Evolutionary conservation across 2,888 invertebrate genomes (phyloP).

Genomic region (Plemyria rubiginata): DNA sequence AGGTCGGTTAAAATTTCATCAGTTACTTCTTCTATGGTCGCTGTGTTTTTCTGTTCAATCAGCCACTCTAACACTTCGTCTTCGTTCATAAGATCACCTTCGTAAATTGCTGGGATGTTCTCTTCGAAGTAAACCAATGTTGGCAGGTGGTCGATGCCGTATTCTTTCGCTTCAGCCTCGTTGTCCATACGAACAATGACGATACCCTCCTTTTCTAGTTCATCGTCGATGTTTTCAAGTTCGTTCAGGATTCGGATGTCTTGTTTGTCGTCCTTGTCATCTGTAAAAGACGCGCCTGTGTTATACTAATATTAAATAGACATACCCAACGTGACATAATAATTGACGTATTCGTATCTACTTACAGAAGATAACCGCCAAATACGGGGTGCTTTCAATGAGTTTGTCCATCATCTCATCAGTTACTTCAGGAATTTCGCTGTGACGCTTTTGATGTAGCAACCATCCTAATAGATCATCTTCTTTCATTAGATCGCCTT

Average conservation of each 20-base stretch:
- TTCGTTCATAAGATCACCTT: slow-evolving; percentile 96
- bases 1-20: slow-evolving; percentile 94
- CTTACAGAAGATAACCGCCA: slow-evolving; percentile 97
- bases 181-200: slow-evolving; percentile 96
- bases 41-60: slow-evolving; percentile 93
- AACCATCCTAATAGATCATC: slow-evolving; percentile 96
- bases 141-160: slow-evolving; percentile 94
- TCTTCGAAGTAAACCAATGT: slow-evolving; percentile 95
- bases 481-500: slow-evolving; percentile 95
- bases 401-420: slow-evolving; percentile 97
- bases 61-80: slow-evolving; percentile 96
- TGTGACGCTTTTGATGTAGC: slow-evolving; percentile 94
- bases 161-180: slow-evolving; percentile 95
- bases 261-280: slow-evolving; percentile 95
- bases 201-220: slow-evolving; percentile 94
- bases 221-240: slow-evolving; percentile 96
- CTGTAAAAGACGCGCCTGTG: slow-evolving; percentile 72
- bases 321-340: background rate
- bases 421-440: slow-evolving; percentile 96
- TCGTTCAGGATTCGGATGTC: slow-evolving; percentile 94
- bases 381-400: slow-evolving; percentile 90
- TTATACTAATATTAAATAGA: background rate
- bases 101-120: slow-evolving; percentile 95
- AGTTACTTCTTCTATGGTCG: slow-evolving; percentile 97
- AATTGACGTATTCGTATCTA: slow-evolving; percentile 44